phyloP scores from a whole-genome alignment of 2,797 vertebrate species.

The Eulemur mongoz region DNA sequence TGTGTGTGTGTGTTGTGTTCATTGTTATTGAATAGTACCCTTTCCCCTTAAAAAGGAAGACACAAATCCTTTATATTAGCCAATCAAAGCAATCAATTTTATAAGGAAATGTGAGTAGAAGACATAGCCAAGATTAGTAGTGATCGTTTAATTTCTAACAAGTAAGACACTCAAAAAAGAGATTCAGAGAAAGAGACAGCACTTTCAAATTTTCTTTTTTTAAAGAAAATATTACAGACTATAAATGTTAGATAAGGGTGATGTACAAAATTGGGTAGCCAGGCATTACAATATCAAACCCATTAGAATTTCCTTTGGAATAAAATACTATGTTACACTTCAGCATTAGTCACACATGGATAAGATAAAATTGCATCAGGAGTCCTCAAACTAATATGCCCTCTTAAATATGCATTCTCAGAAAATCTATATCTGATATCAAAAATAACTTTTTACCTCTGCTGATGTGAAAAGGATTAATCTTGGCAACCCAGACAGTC shows the following conservation, averaged over 20 bases:
- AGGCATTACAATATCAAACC: background rate
- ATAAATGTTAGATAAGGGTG: conserved; percentile 40
- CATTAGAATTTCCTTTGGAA: conserved; percentile 5
- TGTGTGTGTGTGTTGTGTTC: background rate
- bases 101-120: background rate
- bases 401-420: background rate
- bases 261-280: background rate
- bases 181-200: background rate
- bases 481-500: conserved; percentile 87
- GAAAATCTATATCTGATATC: conserved; percentile 17
- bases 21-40: background rate
- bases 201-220: conserved; percentile 54
- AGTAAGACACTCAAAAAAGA: background rate
- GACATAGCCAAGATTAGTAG: background rate
- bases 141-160: background rate
- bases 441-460: conserved; percentile 85
- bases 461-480: conserved; percentile 90
- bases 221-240: conserved; percentile 1
- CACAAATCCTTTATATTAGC: background rate
- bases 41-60: conserved; percentile 25
- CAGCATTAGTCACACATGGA: background rate
- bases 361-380: background rate
- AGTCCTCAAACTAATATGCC: background rate
- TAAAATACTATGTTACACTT: background rate
- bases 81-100: background rate